Evolutionary conservation across 1,140 invertebrate species (phyloP).

Genomic region (Yoshiicerus persimilis): DNA sequence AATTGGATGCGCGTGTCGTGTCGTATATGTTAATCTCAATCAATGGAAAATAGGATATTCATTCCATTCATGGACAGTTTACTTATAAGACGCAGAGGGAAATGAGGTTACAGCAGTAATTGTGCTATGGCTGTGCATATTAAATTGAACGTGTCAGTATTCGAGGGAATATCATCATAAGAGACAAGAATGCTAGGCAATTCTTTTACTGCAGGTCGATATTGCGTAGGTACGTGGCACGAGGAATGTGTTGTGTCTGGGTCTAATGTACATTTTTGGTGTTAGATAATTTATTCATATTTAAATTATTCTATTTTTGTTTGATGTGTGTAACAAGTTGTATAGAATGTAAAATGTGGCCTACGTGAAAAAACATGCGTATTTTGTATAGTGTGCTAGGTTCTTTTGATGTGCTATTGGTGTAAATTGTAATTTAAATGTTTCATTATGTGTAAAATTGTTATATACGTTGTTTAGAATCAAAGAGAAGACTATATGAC

Average conservation of each 20-base stretch:
- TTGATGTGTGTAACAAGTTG: too few relatives aligned
- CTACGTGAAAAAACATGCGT: too few relatives aligned
- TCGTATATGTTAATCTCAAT: background rate
- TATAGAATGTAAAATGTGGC: background rate
- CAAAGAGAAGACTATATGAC: conserved; percentile 62
- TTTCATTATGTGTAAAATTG: background rate
- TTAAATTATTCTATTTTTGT: too few relatives aligned
- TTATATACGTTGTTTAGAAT: conserved; percentile 54
- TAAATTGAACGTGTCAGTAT: background rate
- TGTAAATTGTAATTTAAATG: background rate
- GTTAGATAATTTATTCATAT: background rate
- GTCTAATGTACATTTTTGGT: too few relatives aligned
- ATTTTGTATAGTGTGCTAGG: too few relatives aligned
- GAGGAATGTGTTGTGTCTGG: too few relatives aligned
- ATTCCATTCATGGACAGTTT: conserved; percentile 12
- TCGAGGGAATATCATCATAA: too few relatives aligned
- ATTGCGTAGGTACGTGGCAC: too few relatives aligned
- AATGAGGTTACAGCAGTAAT: background rate
- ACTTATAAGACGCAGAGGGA: background rate
- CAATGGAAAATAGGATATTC: conserved; percentile 10
- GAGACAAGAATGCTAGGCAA: too few relatives aligned
- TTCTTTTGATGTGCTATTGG: background rate
- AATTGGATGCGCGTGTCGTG: background rate
- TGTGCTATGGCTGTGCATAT: background rate
- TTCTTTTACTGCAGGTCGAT: too few relatives aligned